Base-by-base conservation (phyloP, 2,113 vertebrate species). In the Anolis sagrei region DNA sequence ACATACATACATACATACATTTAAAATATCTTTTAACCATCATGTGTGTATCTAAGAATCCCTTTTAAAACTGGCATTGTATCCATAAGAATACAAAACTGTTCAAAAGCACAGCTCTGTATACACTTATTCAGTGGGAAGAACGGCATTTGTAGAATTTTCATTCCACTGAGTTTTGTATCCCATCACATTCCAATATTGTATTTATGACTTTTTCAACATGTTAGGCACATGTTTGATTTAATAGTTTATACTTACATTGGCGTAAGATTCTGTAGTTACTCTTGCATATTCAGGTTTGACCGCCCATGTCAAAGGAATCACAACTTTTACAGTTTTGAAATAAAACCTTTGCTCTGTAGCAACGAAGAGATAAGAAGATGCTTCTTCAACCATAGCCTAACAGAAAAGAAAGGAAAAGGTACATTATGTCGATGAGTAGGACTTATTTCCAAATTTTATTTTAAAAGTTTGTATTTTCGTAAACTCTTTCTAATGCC, bases 331-430 rank as follows among this genome's bases (percentile, higher is more conserved):
- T 79, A 95, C 92, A 39, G 93, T 93, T 68, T 93, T 96, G 91
- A 95, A 96, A 91, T 93, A 97, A 89, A 95, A 82, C 82, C 90
- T 94, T 85, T 79, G 39, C 80, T 94, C 76, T 69, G 93, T 95
- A n/a, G 91, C 95, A 74, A 92, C 36, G 90, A 95, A 94, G 77
- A 97, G 90, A 70, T 95, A 95, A 48, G 69, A 2, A 64, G 96
- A 97, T 49, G 95, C 95, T 32, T 90, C 88, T n/a, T 74, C 92
- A 68, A 96, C 62, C 94, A 97, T 96, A 72, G 90, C 90, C 96
- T 97, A 76, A 13, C 3, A 87, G 81, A 14, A 86, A 92, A 90
- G 49, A 66, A 49, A 61, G 77, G 4, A 78, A 54, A 32, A 27
- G 7, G 73, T 5, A 77, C 32, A 5, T 18, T 54, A 10, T 70